A percentile compares a stretch with the other conserved stretches of the same genome.
These are phyloP conservation scores for Pararge aegeria DNA, from an alignment of 1,140 invertebrate genomes.

Conservation along the genomic window DNA sequence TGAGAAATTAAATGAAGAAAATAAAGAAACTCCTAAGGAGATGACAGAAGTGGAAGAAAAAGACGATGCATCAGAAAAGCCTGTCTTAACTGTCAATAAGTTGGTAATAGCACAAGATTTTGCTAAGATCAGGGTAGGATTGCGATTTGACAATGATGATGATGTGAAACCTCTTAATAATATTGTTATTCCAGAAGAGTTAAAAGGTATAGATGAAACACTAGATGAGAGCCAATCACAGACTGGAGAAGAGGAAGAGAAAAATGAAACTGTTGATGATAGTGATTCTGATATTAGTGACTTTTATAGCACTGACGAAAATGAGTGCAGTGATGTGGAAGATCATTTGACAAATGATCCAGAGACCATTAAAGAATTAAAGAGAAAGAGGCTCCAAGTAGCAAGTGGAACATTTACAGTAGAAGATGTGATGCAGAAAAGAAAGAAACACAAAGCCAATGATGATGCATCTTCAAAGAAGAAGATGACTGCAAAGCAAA, in stretches of 20 bases:
- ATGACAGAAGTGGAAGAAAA: slow-evolving; percentile 31
- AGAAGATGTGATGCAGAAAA: slow-evolving; percentile 59
- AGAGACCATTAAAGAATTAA: slow-evolving; percentile 69
- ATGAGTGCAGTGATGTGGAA: slow-evolving; percentile 72
- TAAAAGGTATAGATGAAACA: slow-evolving; percentile 69
- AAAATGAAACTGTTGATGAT: slow-evolving; percentile 75
- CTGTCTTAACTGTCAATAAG: slow-evolving; percentile 60
- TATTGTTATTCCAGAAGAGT: slow-evolving; percentile 80
- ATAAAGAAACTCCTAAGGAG: slow-evolving; percentile 29
- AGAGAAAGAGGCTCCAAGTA: slow-evolving; percentile 69
- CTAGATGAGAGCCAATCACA: slow-evolving; percentile 56
- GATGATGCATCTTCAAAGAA: slow-evolving; percentile 44
- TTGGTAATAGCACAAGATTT: slow-evolving; percentile 87
- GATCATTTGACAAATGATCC: slow-evolving; percentile 74
- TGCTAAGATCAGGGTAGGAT: slow-evolving; percentile 87
- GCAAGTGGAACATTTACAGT: slow-evolving; percentile 83
- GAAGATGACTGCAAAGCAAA: slow-evolving; percentile 88
- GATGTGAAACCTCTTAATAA: slow-evolving; percentile 83
- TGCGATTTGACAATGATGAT: slow-evolving; percentile 85
- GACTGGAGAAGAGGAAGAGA: slow-evolving; percentile 63
- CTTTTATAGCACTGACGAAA: slow-evolving; percentile 83
- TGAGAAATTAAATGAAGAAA: slow-evolving; percentile 17
- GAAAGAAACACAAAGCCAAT: slow-evolving; percentile 47
- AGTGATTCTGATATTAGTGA: slow-evolving; percentile 81
- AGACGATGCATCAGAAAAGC: slow-evolving; percentile 42